Evolutionary conservation across 37 sponge, comb jelly and placozoan genomes (phyloP), one percentile per base, ranked within the genome.

Genomic region (Chondrosia reniformis): DNA sequence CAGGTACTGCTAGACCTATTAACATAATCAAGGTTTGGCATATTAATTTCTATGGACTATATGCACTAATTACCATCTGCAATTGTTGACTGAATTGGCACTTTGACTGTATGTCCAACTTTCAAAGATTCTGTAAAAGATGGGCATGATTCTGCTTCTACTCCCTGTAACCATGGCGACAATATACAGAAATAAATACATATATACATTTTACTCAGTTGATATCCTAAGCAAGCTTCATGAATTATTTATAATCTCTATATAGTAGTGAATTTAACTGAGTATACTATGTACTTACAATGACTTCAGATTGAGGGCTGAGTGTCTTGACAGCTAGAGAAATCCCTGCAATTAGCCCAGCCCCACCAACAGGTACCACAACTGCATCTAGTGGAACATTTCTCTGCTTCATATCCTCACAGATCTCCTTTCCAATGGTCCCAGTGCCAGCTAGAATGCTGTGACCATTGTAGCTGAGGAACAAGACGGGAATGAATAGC

Each of bases 341-440:
- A 49, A 89, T 78, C 0, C 96, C 96, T 0, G 96, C 96, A 27
- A 95, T 79, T 3, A 95, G 83, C 17, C 96, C 96, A 27, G 82
- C 96, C 31, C 96, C 95, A 22, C 96, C 96, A 21, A 95, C 89
- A 36, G 96, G 96, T 1, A 95, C 85, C 13, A 95, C 74, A 40
- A 95, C 82, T 0, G 92, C 96, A 83, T 94, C 95, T 4, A 81
- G 15, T 13, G 32, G 28, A 27, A 24, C 36, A 4, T 62, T 76
- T 46, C 78, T 46, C 3, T 77, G 76, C 43, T 85, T 80, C 82
- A 95, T 80, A 66, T 95, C 89, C 31, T 85, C 87, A 0, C 88
- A 57, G 6, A 95, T 81, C 66, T 95, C 96, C 52, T 91, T 67
- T 3, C 91, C 96, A 0, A 83, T 76, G 0, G 96, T 95, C 6